phyloP scores from a whole-genome alignment of 2,113 vertebrate species.

The Lagopus leucura region DNA sequence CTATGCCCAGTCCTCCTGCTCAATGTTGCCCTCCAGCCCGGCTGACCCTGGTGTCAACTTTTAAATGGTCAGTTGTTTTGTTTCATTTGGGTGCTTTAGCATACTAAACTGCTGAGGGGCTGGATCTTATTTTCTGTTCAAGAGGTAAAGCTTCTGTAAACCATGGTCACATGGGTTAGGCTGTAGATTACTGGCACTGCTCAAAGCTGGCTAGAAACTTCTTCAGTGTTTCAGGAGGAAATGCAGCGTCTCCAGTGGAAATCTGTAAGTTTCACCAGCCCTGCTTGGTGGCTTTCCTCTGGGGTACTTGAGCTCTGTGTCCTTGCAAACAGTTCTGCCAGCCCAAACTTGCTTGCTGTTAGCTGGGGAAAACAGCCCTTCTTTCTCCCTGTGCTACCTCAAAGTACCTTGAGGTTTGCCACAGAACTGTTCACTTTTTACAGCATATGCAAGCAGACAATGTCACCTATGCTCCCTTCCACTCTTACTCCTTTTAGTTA shows the following conservation, averaged over 20 bases:
- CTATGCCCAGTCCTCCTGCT: not conserved
- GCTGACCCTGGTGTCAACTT: not conserved
- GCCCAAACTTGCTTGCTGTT: not conserved
- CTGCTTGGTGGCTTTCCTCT: not conserved
- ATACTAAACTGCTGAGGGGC: accelerated
- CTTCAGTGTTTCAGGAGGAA: not conserved
- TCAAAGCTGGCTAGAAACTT: not conserved
- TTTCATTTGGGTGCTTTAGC: not conserved
- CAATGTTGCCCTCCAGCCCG: accelerated
- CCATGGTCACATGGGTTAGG: not conserved
- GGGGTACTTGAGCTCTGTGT: not conserved
- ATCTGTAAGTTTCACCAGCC: not conserved
- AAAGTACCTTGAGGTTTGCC: not conserved
- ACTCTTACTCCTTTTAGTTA: not conserved
- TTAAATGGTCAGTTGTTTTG: not conserved
- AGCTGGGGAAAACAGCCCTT: not conserved
- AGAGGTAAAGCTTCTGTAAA: not conserved
- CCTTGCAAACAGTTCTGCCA: not conserved
- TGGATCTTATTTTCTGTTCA: not conserved
- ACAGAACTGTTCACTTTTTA: not conserved
- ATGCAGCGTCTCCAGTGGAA: not conserved
- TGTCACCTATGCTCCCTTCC: not conserved
- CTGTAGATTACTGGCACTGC: not conserved
- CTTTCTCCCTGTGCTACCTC: not conserved
- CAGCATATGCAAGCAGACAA: too few relatives aligned